A percentile compares a stretch with the other conserved stretches of the same genome.
phyloP scores from a whole-genome alignment of 2,113 vertebrate genomes.

The Pelecanus crispus region DNA sequence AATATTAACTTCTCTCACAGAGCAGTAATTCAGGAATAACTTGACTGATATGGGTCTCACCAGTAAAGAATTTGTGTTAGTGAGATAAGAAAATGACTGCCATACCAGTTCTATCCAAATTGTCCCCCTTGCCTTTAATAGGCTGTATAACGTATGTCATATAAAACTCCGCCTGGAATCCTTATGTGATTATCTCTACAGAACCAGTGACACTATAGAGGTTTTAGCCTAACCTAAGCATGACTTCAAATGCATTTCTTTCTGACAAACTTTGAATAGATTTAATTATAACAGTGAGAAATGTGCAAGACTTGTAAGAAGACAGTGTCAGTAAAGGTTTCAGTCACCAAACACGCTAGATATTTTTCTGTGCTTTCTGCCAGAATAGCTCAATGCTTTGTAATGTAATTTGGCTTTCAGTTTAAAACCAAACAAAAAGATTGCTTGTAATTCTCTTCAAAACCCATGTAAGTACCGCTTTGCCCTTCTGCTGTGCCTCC shows the following conservation, averaged over 20 bases:
- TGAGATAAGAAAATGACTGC: not conserved
- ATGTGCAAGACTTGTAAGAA: not conserved
- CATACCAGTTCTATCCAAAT: not conserved
- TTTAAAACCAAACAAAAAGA: constrained; percentile 3
- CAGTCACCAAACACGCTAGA: not conserved
- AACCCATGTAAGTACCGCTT: not conserved
- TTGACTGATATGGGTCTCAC: not conserved
- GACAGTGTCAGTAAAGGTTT: not conserved
- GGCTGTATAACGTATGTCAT: not conserved
- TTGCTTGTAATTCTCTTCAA: not conserved
- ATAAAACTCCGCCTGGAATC: not conserved
- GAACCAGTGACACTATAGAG: not conserved
- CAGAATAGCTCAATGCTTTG: not conserved
- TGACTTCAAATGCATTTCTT: not conserved
- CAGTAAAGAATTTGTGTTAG: not conserved
- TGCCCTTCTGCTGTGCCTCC: not conserved
- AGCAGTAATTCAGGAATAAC: not conserved
- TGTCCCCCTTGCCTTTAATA: not conserved
- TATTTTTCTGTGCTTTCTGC: not conserved
- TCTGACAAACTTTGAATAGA: not conserved
- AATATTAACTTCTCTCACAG: not conserved
- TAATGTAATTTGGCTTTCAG: not conserved
- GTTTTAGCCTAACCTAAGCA: not conserved
- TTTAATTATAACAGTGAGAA: not conserved
- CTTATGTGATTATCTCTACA: not conserved